These are phyloP conservation scores for Polyommatus icarus DNA, from an alignment of 2,888 invertebrate genomes.

Conservation along the genomic window DNA sequence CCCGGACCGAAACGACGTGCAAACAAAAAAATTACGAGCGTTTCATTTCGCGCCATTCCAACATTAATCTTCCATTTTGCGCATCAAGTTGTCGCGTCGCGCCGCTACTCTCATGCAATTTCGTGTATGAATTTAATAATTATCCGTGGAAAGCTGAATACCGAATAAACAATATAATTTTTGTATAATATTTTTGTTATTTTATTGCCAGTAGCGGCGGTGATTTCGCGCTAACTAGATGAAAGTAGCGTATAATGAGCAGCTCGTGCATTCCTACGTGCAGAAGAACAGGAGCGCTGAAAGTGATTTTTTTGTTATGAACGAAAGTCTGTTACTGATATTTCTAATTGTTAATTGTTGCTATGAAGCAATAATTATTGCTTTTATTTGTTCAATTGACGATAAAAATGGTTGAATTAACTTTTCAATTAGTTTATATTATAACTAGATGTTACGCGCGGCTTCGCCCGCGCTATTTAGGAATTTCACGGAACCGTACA, in stretches of 20 bases:
- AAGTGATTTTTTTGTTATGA: constrained; percentile 43
- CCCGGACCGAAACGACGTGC: constrained; percentile 39
- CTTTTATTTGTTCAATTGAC: not conserved
- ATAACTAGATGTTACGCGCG: no score
- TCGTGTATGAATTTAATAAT: constrained; percentile 78
- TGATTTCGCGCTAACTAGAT: constrained; percentile 69
- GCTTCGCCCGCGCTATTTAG: no score
- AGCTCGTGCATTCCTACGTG: constrained; percentile 56
- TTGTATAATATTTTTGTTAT: constrained; percentile 57
- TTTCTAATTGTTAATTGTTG: constrained; percentile 25
- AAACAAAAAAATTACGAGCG: constrained; percentile 46
- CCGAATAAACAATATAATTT: constrained; percentile 59
- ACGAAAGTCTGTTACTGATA: constrained; percentile 41
- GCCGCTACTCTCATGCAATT: constrained; percentile 59
- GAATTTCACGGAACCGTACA: no score
- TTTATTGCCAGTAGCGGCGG: constrained; percentile 57
- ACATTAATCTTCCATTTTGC: constrained; percentile 49
- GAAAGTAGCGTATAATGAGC: constrained; percentile 67
- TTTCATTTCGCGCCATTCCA: constrained; percentile 41
- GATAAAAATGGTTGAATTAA: no score
- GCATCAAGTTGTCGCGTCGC: constrained; percentile 46
- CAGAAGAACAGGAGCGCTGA: constrained; percentile 38
- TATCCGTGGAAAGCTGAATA: constrained; percentile 70
- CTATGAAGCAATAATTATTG: constrained; percentile 15
- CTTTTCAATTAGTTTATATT: no score